phyloP scores from a whole-genome alignment of 2,797 vertebrate genomes.

The Hydrophis major region DNA sequence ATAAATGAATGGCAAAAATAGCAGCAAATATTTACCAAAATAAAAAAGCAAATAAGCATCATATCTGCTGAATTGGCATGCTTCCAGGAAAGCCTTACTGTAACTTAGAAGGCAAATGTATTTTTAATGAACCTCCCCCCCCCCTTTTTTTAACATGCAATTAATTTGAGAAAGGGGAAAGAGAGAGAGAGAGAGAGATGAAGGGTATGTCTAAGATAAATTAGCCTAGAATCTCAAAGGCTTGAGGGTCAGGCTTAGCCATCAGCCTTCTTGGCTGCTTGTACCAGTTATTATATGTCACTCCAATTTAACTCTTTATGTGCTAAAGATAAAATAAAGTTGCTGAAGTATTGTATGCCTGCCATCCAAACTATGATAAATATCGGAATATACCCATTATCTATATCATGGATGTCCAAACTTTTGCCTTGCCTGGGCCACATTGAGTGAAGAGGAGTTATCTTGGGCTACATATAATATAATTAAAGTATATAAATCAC shows the following conservation, averaged over 20 bases:
- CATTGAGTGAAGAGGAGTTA: neutral
- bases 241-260: neutral
- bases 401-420: no score
- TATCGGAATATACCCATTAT: neutral
- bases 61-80: slow-evolving; percentile 42
- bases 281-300: neutral
- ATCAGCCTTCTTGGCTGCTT: neutral
- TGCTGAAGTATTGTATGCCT: neutral
- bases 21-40: slow-evolving; percentile 48
- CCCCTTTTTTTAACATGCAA: neutral
- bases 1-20: slow-evolving; percentile 43
- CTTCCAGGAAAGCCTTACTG: slow-evolving; percentile 30
- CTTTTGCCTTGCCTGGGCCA: no score
- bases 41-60: slow-evolving; percentile 41
- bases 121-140: neutral
- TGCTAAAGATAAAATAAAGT: neutral
- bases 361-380: neutral
- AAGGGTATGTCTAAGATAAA: neutral
- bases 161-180: neutral
- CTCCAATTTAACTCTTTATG: neutral
- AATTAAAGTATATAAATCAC: neutral
- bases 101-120: neutral
- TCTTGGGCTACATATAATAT: neutral
- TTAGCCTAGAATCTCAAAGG: neutral
- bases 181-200: neutral